Conservation (phyloP, 2,888 invertebrate species). For the Drosophila gaucha region DNA sequence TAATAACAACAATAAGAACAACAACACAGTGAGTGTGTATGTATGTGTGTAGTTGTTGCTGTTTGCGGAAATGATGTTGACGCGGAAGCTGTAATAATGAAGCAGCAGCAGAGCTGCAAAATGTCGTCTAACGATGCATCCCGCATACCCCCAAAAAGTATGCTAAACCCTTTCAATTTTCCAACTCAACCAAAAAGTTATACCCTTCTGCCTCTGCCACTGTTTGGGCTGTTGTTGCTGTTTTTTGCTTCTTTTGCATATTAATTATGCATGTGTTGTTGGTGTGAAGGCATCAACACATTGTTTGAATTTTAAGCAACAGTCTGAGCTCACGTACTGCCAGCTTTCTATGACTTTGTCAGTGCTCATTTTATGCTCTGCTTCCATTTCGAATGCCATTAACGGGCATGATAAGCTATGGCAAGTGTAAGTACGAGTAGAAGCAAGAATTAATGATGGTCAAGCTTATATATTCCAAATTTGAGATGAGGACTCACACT, state of each 20-base stretch:
- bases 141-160: slow-evolving; percentile 44
- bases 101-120: slow-evolving; percentile 71
- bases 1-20: slow-evolving; percentile 52
- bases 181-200: slow-evolving; percentile 68
- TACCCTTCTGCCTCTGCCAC: slow-evolving; percentile 40
- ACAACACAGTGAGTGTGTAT: slow-evolving; percentile 26
- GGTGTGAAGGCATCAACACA: slow-evolving; percentile 82
- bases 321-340: slow-evolving; percentile 9
- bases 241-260: slow-evolving; percentile 71
- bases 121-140: slow-evolving; percentile 59
- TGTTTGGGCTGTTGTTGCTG: slow-evolving; percentile 31
- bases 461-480: not conserved
- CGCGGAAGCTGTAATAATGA: slow-evolving; percentile 82
- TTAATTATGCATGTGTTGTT: slow-evolving; percentile 79
- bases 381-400: not conserved
- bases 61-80: slow-evolving; percentile 81
- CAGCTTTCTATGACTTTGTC: slow-evolving; percentile 1
- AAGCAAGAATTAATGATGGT: not conserved
- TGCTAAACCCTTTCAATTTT: slow-evolving; percentile 77
- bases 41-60: slow-evolving; percentile 34
- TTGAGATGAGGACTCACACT: not conserved
- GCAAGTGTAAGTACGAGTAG: not conserved
- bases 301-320: slow-evolving; percentile 78
- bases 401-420: not conserved
- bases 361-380: slow-evolving; percentile 8